Conservation (phyloP, 2,888 invertebrate genomes). For the Nudaria mundana region DNA sequence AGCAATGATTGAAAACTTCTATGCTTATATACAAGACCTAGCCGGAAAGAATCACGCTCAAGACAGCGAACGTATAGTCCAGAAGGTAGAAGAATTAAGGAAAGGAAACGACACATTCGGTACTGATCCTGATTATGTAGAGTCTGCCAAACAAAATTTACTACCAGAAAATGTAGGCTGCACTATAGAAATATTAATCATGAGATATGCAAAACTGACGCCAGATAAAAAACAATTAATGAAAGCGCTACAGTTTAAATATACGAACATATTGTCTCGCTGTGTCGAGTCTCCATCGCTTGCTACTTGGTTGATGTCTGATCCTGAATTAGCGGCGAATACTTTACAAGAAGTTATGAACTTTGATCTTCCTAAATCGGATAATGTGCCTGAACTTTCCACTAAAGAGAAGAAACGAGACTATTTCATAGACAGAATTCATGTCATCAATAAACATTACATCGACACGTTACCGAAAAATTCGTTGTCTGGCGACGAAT, state of each 20-base stretch:
- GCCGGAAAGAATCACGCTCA: constrained; percentile 43
- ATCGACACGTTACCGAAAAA: constrained; percentile 66
- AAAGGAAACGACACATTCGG: constrained; percentile 47
- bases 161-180: constrained; percentile 56
- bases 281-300: constrained; percentile 63
- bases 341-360: constrained; percentile 65
- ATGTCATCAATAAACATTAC: constrained; percentile 58
- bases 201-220: constrained; percentile 59
- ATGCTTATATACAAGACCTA: constrained; percentile 60
- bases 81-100: constrained; percentile 55
- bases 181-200: constrained; percentile 62
- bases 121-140: constrained; percentile 46
- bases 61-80: constrained; percentile 53
- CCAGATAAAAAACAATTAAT: constrained; percentile 58
- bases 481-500: constrained; percentile 60
- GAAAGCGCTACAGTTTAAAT: constrained; percentile 63
- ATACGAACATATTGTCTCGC: constrained; percentile 58
- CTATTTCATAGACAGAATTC: constrained; percentile 57
- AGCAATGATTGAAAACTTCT: constrained; percentile 63
- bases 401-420: constrained; percentile 54
- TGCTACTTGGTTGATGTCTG: constrained; percentile 53
- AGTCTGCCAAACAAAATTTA: constrained; percentile 56
- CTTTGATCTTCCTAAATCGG: constrained; percentile 42
- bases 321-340: constrained; percentile 59
- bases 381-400: constrained; percentile 51